Base-by-base conservation (phyloP, 2,797 vertebrate species). In the Chiropotes sagulatus region DNA sequence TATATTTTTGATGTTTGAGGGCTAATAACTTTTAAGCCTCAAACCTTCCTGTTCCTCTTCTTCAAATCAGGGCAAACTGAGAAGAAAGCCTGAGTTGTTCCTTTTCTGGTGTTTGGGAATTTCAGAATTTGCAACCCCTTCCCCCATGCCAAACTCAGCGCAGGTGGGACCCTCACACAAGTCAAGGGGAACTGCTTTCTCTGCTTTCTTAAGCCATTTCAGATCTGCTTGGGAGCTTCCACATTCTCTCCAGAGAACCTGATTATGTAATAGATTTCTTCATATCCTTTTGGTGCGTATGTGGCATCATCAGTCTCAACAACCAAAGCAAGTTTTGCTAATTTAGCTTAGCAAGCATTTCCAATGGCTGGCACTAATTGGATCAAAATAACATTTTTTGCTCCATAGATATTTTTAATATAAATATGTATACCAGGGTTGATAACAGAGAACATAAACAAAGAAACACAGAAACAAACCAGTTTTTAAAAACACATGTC, bases 61-160 rank as follows among this genome's bases (percentile, higher is more conserved):
- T 86, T 46, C 36, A 75, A 61, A 80, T 90, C 2, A 50, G 33
- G 4, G 10, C 33, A 75, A 36, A 11, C 9, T 36, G 11, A 24
- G 30, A 39, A 76, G 39, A 57, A 70, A 87, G 6, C 7, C 30
- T 4, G 1, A 36, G 41, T 13, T 14, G 8, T 70, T n/a, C 50
- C 0, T 50, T 7, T 20, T 24, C 30, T 88, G 44, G 14, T 24
- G 13, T 15, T 12, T 13, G 17, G 15, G 8, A 52, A 78, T 39
- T 26, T 78, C 30, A 20, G 36, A 48, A 24, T 5, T n/a, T 19
- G 10, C 4, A 61, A 24, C 7, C 19, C 5, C 1, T 17, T 33
- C 79, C 2, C 5, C 30, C 30, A 64, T 9, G 5, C n/a, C 5
- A 19, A 46, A 0, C 14, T 20, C 8, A 10, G 7, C 0, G 5